Base-by-base conservation (phyloP, 2,888 invertebrate genomes). In the Latrodectus elegans region DNA sequence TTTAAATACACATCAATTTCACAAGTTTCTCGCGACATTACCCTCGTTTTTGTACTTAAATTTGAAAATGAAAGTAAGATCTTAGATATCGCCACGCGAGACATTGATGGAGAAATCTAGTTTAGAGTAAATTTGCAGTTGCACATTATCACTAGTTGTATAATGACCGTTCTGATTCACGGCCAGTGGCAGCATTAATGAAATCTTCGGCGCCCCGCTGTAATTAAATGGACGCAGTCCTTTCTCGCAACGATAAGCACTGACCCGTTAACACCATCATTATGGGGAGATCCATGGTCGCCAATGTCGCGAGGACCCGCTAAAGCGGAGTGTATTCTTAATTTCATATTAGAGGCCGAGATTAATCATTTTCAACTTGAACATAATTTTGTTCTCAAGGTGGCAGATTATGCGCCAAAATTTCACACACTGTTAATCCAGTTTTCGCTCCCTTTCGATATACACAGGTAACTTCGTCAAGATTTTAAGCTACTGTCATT, bases 181-280 rank as follows among this genome's bases (percentile, higher is more conserved):
- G 80, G 80, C 65, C 85, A 85, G 64, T 75, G 64, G 14, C 26
- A 52, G 86, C 86, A 81, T 81, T 84, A 80, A 85, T 80, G 86
- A 86, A 86, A 81, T 81, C 76, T 86, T 86, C 74, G 17, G 73
- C 74, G 55, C 85, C 80, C 78, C 60, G 64, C 68, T 73, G 75
- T 86, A 86, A 86, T 86, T 86, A 86, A 86, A 86, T 86, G 75
- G 64, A 51, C 74, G 52, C 81, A 64, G 60, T 71, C 86, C 72
- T 81, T 79, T 68, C 71, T 11, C 74, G 53, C 55, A 10, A 52
- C 53, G 86, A 86, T 86, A 86, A 81, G 81, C 71, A 65, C 52
- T 76, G 81, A 72, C 75, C 84, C 79, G 74, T 74, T 84, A 84
- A 85, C 78, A 75, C 71, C 74, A 81, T 86, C 76, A 86, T 77